phyloP scores from a whole-genome alignment of 2,888 invertebrate genomes.

The Linnaemya tessellans region DNA sequence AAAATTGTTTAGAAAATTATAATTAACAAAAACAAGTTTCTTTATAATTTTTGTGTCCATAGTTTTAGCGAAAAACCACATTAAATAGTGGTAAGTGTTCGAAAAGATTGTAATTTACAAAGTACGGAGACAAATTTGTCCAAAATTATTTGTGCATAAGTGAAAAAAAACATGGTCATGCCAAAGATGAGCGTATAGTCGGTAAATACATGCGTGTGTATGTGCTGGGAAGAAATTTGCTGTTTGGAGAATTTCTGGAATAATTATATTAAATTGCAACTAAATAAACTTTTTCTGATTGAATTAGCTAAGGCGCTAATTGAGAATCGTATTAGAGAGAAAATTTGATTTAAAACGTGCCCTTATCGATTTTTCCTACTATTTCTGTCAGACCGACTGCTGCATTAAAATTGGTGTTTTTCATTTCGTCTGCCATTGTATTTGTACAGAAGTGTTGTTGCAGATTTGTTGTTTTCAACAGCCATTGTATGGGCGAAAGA shows the following conservation, averaged over 20 bases:
- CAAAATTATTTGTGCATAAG: constrained; percentile 25
- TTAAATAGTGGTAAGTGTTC: constrained; percentile 74
- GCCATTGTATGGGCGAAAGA: constrained; percentile 36
- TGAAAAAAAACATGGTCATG: constrained; percentile 68
- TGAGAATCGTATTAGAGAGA: neutral
- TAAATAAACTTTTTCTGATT: neutral
- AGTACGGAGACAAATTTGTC: constrained; percentile 20
- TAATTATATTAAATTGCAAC: neutral
- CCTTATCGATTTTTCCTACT: constrained; percentile 59
- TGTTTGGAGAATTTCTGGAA: constrained; percentile 42
- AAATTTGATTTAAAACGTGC: neutral
- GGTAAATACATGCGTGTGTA: constrained; percentile 35
- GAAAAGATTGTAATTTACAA: neutral
- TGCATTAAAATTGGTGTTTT: constrained; percentile 22
- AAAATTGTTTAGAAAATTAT: constrained; percentile 40
- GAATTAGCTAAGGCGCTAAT: neutral
- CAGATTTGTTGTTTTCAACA: constrained; percentile 28
- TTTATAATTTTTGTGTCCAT: constrained; percentile 58
- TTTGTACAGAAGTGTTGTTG: constrained; percentile 6
- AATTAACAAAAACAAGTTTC: constrained; percentile 17
- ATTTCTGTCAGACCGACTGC: constrained; percentile 9
- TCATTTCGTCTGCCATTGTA: neutral
- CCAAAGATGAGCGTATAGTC: constrained; percentile 57
- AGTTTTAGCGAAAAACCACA: constrained; percentile 72
- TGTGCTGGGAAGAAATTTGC: constrained; percentile 34